A percentile compares a stretch with the other conserved stretches of the same genome.
Conservation (phyloP, 2,797 vertebrate genomes). For the Peromyscus aztecus region DNA sequence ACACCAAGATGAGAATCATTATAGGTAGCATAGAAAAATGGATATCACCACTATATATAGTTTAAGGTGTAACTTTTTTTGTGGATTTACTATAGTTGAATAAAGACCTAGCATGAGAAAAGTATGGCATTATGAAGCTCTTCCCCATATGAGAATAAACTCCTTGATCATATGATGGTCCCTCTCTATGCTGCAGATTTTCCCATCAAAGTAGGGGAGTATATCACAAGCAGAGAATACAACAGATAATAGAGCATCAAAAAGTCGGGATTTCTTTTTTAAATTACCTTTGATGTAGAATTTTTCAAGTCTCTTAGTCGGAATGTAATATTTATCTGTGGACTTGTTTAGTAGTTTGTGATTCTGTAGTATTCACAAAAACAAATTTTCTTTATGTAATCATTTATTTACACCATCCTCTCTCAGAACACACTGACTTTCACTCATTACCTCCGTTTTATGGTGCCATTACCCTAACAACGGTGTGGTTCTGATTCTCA, state of each 20-base stretch:
- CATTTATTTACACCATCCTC: constrained; percentile 57
- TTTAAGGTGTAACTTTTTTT: constrained; percentile 77
- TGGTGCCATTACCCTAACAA: constrained; percentile 21
- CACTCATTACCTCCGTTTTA: not conserved
- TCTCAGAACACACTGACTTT: constrained; percentile 59
- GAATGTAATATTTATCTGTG: constrained; percentile 43
- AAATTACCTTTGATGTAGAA: constrained; percentile 59
- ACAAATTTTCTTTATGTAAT: constrained; percentile 52
- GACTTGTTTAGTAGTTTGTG: constrained; percentile 57
- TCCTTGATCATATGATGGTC: constrained; percentile 72
- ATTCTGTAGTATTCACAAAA: constrained; percentile 67
- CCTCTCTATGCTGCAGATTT: constrained; percentile 69
- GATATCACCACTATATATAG: constrained; percentile 49
- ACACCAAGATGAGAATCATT: constrained; percentile 68
- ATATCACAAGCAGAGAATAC: constrained; percentile 70
- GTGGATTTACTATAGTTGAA: constrained; percentile 64
- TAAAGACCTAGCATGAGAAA: constrained; percentile 75
- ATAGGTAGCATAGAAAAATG: constrained; percentile 63
- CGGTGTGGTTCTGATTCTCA: constrained; percentile 4
- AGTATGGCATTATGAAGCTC: constrained; percentile 69
- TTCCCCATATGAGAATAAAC: constrained; percentile 78
- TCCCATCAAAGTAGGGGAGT: constrained; percentile 57
- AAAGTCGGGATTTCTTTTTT: constrained; percentile 69
- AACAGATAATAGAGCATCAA: constrained; percentile 62
- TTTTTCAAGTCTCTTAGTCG: constrained; percentile 71